Conservation (phyloP, 2,888 invertebrate genomes). For the Lasius platythorax region DNA sequence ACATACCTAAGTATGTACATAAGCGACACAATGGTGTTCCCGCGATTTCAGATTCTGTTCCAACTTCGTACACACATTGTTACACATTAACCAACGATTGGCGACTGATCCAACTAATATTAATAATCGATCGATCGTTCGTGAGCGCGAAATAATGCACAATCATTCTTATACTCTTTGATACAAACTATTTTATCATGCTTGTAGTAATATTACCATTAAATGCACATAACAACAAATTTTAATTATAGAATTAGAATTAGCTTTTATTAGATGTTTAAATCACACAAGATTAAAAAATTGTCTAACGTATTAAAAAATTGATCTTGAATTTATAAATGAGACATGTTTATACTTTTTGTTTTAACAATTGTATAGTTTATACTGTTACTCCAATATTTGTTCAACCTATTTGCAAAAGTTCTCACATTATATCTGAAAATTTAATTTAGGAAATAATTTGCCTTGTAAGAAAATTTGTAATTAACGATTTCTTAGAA, state of each 20-base stretch:
- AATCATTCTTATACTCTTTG: background rate
- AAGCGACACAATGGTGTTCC: conserved; percentile 61
- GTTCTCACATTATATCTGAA: background rate
- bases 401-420: background rate
- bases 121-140: conserved; percentile 57
- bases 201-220: background rate
- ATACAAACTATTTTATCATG: background rate
- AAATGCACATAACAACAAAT: background rate
- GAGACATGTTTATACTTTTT: background rate
- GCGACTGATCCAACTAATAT: conserved; percentile 55
- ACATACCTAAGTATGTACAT: conserved; percentile 81
- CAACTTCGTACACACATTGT: background rate
- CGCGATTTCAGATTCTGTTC: conserved; percentile 62
- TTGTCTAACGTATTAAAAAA: background rate
- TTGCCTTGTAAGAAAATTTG: background rate
- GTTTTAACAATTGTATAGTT: background rate
- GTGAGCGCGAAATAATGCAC: background rate
- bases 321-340: background rate
- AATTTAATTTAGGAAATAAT: background rate
- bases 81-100: conserved; percentile 44
- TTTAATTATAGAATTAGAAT: background rate
- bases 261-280: background rate
- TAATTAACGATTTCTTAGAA: background rate
- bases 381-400: background rate
- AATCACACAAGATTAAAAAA: background rate